Base-by-base conservation (phyloP, 2,888 invertebrate genomes). In the Drosophila helvetica region DNA sequence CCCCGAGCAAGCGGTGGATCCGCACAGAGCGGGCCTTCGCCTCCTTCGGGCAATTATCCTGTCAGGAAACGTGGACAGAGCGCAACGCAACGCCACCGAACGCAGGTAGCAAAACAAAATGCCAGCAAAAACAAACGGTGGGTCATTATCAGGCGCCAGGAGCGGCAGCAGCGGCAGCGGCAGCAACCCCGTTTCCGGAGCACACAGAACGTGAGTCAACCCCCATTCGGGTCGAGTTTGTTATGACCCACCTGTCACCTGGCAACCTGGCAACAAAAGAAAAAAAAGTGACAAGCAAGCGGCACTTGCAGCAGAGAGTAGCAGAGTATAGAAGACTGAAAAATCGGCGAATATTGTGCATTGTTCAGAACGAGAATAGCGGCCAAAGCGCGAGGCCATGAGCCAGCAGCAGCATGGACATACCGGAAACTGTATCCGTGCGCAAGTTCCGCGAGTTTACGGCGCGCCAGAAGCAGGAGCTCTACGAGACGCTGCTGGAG, bases 351-450 rank as follows among this genome's bases (percentile, higher is more conserved):
- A 75, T 75, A 57, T 77, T 86, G 76, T 75, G 38, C 72, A 62
- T 68, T 27, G 27, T 38, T 78, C 75, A 88, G 77, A 85, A 78
- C 80, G 82, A 57, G 60, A 69, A 69, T 74, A 71, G 57, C 63
- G 60, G 78, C 65, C 72, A 69, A 63, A 69, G 64, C 64, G 75
- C 64, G 55, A 69, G 52, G 82, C 74, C 77, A 78, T 86, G 86
- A 81, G 54, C 66, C 75, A 84, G 50, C 22, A 61, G 51, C 54
- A 66, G 73, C 75, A 86, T 86, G 89, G 91, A 91, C 52, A 78
- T 90, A 60, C 89, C 90, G 38, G 91, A 90, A 47, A 82, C 83
- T 60, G 90, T 91, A 59, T 91, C 90, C 9, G 81, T 90, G 76
- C 80, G 82, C 58, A 91, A 82, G 76, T 91, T 90, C 69, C 84